These are phyloP conservation scores for Cosmia pyralina DNA, from an alignment of 2,888 invertebrate species.

Conservation along the genomic window DNA sequence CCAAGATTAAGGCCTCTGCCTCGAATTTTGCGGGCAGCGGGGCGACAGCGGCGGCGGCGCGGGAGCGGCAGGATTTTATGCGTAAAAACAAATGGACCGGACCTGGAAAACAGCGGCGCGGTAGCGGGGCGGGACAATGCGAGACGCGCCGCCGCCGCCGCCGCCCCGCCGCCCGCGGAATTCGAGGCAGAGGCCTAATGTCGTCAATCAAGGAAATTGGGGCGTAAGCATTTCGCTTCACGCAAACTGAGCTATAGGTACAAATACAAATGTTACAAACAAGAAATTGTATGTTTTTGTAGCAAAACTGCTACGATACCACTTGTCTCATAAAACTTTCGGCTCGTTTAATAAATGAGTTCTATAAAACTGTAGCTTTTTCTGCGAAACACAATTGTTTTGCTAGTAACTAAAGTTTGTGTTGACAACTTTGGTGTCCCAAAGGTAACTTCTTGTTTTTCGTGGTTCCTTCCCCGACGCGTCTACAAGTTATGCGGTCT, in stretches of 20 bases:
- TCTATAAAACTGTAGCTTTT: constrained; percentile 21
- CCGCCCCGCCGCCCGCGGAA: too few species aligned
- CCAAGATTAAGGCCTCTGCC: too few species aligned
- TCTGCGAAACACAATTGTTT: constrained; percentile 22
- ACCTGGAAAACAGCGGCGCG: too few species aligned
- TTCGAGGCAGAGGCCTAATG: too few species aligned
- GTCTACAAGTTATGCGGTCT: too few species aligned
- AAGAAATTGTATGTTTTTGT: constrained; percentile 26
- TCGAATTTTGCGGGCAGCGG: too few species aligned
- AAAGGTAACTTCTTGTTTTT: background rate
- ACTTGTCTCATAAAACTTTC: constrained; percentile 26
- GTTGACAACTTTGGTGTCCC: constrained; percentile 30
- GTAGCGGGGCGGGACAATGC: too few species aligned
- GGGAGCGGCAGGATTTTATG: too few species aligned
- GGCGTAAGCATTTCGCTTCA: constrained; percentile 54
- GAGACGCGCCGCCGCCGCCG: too few species aligned
- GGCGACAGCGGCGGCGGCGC: too few species aligned
- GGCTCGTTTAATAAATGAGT: constrained; percentile 8
- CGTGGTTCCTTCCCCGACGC: too few species aligned
- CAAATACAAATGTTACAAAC: constrained; percentile 43
- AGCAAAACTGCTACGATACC: constrained; percentile 19
- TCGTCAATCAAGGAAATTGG: constrained; percentile 63
- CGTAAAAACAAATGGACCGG: too few species aligned
- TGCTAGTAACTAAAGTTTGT: constrained; percentile 12
- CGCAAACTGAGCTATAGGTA: constrained; percentile 48